phyloP scores from a whole-genome alignment of 2,797 vertebrate species.

The Calcarius lapponicus region DNA sequence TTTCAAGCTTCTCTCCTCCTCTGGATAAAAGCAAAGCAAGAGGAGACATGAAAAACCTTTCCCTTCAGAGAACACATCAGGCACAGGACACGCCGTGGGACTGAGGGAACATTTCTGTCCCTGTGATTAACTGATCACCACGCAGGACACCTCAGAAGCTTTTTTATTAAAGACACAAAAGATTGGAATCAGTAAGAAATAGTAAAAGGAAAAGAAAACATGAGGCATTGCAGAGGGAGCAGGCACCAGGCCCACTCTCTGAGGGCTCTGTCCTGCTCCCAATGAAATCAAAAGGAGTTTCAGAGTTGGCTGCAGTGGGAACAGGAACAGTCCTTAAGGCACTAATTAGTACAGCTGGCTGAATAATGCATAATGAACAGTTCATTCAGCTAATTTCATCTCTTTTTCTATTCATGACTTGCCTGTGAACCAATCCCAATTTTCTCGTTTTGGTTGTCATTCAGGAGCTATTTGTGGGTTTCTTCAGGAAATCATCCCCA shows the following conservation, averaged over 20 bases:
- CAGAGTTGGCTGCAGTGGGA: constrained; percentile 50
- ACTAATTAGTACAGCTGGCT: constrained; percentile 66
- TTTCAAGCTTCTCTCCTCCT: neutral
- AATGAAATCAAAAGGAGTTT: constrained; percentile 52
- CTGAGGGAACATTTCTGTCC: neutral
- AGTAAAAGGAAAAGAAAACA: neutral
- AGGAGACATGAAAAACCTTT: neutral
- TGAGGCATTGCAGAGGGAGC: neutral
- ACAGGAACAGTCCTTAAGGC: constrained; percentile 64
- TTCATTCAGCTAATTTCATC: constrained; percentile 68
- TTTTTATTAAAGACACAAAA: neutral
- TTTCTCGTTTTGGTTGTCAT: constrained; percentile 28
- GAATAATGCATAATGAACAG: constrained; percentile 65
- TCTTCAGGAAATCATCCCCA: constrained; percentile 38
- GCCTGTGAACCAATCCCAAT: constrained; percentile 1
- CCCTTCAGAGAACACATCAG: neutral
- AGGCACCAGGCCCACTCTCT: constrained; percentile 12
- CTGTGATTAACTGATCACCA: neutral
- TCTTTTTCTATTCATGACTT: constrained; percentile 47
- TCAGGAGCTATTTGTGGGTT: constrained; percentile 55
- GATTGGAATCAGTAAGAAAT: neutral
- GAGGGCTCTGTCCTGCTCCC: constrained; percentile 37
- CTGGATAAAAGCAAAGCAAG: neutral
- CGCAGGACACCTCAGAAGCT: neutral
- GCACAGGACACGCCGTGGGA: neutral